Evolutionary conservation across 1,140 invertebrate species (phyloP), one percentile per base, ranked within the genome.

Genomic region (Andrena cerasifolii): DNA sequence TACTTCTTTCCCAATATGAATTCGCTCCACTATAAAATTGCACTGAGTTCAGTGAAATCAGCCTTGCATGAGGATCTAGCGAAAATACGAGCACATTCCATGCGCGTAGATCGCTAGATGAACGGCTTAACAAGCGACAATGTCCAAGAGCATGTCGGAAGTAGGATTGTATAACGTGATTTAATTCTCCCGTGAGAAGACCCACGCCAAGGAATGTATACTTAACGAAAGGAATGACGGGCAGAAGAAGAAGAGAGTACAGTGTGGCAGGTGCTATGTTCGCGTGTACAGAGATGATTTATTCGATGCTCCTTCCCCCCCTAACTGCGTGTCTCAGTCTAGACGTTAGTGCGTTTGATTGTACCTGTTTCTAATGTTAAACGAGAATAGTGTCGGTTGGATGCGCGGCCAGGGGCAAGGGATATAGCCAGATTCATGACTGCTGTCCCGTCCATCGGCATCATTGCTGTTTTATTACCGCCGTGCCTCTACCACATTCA

Each of bases 361-460:
- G 81, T 87, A 86, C 86, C 80, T 89, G 77, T 89, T 90, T 90
- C 87, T 87, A 88, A 90, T 90, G 86, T 91, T 87, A 89, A 90
- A 89, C 80, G 87, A 87, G 88, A 89, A 87, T 87, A 91, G 89
- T 87, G 82, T 88, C 86, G 85, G 82, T 90, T 74, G 89, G 90
- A 90, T 84, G 89, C 86, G 82, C 84, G 85, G 88, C 87, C 80
- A 89, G 85, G 78, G 88, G 85, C 84, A 89, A 89, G 83, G 88
- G 89, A 89, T 89, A 83, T 88, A 82, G 83, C 83, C 90, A 89
- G 87, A 89, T 90, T 87, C 88, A 87, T 85, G 87, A 88, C 88
- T 88, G 89, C 89, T 90, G 90, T 89, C 89, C 89, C 85, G 87
- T 91, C 82, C 89, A 90, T 88, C 90, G 88, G 81, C 90, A 87